A percentile compares a stretch with the other conserved stretches of the same genome.
Evolutionary conservation across 2,113 vertebrate genomes (phyloP).

Genomic region (Eurypyga helias): DNA sequence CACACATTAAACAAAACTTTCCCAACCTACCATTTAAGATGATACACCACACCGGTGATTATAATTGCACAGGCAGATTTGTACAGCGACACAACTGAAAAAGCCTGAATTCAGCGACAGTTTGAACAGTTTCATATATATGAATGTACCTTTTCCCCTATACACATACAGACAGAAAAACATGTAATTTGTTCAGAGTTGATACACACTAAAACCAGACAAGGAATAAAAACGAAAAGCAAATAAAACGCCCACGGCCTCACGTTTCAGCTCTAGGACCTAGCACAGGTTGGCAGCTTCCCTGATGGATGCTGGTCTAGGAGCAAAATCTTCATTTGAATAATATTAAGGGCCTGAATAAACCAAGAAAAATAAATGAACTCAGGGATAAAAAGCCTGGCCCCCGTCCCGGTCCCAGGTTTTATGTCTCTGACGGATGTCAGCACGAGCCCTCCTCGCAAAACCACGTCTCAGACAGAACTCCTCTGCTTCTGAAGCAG

Average conservation of each 20-base stretch:
- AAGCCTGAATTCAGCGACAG: no score
- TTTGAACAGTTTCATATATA: no score
- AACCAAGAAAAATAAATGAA: constrained; percentile 47
- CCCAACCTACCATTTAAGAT: background rate
- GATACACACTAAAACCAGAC: accelerated
- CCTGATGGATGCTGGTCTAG: background rate
- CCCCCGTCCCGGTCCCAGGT: background rate
- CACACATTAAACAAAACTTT: background rate
- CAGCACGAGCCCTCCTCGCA: background rate
- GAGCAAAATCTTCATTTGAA: background rate
- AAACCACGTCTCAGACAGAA: background rate
- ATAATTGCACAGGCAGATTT: background rate
- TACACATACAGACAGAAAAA: accelerated
- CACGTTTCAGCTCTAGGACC: accelerated
- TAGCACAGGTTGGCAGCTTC: background rate
- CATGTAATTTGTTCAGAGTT: background rate
- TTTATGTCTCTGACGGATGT: background rate
- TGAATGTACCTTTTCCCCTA: background rate
- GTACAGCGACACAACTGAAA: accelerated
- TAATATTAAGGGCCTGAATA: background rate
- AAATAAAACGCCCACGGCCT: background rate
- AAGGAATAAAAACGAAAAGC: background rate
- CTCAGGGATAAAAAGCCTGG: constrained; percentile 27
- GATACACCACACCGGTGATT: accelerated
- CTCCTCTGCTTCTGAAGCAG: background rate